Conservation (phyloP, 2,888 invertebrate genomes). For the Cataglyphis livida region DNA sequence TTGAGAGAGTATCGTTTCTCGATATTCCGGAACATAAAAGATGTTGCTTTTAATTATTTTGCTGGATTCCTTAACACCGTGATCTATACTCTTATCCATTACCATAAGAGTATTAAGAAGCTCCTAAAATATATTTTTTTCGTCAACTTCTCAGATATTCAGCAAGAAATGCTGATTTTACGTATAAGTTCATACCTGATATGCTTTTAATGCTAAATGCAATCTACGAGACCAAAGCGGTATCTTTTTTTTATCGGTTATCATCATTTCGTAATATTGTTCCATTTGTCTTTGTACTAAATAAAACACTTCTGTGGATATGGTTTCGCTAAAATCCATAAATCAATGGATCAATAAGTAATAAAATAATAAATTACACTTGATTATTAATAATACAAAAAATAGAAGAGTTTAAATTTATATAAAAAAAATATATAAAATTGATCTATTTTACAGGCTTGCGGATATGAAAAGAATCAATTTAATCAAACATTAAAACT, state of each 20-base stretch:
- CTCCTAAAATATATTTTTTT: slow-evolving; percentile 87
- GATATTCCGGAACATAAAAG: slow-evolving; percentile 97
- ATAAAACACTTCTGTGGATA: slow-evolving; percentile 96
- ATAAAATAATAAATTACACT: background rate
- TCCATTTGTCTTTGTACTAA: slow-evolving; percentile 97
- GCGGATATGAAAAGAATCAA: slow-evolving; percentile 1
- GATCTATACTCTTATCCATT: slow-evolving; percentile 92
- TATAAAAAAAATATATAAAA: background rate
- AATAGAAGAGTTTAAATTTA: background rate
- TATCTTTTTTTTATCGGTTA: slow-evolving; percentile 94
- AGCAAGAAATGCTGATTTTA: background rate
- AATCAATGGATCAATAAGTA: background rate
- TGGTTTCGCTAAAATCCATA: slow-evolving; percentile 91
- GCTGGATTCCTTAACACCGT: slow-evolving; percentile 91
- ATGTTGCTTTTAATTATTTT: slow-evolving; percentile 96
- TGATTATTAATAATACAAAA: slow-evolving; percentile 7
- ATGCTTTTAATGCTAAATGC: slow-evolving; percentile 93
- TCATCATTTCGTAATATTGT: slow-evolving; percentile 93
- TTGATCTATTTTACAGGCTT: background rate
- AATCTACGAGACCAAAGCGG: slow-evolving; percentile 93
- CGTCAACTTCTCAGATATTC: background rate
- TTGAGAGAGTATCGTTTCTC: slow-evolving; percentile 94
- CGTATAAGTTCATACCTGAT: slow-evolving; percentile 85
- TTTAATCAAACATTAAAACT: slow-evolving; percentile 16
- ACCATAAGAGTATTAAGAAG: slow-evolving; percentile 92